Conservation (phyloP, 2,113 vertebrate genomes). For the Tachysurus vachellii region DNA sequence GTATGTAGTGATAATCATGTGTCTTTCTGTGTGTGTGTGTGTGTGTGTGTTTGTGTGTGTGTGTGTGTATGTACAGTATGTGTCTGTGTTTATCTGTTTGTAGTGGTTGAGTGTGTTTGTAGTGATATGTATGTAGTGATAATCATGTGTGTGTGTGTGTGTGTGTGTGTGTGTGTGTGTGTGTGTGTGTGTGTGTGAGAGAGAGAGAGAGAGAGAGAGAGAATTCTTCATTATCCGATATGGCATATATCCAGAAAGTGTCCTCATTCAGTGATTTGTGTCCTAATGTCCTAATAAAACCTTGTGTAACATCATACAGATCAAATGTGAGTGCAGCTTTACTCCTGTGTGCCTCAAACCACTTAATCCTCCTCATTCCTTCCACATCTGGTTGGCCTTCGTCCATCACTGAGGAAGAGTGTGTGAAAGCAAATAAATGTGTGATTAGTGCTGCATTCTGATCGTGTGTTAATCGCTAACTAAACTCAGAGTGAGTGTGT, state of each 20-base stretch:
- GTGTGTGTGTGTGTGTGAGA: neutral
- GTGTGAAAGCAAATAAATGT: neutral
- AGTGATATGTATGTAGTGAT: no score
- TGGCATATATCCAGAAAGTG: neutral
- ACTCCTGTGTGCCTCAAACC: neutral
- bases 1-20: no score
- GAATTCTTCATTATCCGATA: neutral
- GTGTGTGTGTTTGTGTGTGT: no score
- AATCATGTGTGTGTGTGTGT: no score
- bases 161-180: neutral
- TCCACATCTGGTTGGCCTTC: neutral
- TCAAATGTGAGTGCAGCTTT: neutral
- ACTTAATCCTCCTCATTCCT: neutral
- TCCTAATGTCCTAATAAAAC: neutral
- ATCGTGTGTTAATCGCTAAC: neutral
- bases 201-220: neutral
- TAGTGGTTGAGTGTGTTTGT: no score
- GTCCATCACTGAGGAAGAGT: neutral
- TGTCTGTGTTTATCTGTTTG: no score
- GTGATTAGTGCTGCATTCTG: neutral
- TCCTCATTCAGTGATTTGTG: neutral
- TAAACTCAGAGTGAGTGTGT: neutral
- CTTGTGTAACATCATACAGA: neutral
- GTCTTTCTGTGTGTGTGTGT: no score
- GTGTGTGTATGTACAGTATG: no score